Evolutionary conservation across 2,797 vertebrate genomes (phyloP), one percentile per base, ranked within the genome.

Genomic region (Okamejei kenojei): DNA sequence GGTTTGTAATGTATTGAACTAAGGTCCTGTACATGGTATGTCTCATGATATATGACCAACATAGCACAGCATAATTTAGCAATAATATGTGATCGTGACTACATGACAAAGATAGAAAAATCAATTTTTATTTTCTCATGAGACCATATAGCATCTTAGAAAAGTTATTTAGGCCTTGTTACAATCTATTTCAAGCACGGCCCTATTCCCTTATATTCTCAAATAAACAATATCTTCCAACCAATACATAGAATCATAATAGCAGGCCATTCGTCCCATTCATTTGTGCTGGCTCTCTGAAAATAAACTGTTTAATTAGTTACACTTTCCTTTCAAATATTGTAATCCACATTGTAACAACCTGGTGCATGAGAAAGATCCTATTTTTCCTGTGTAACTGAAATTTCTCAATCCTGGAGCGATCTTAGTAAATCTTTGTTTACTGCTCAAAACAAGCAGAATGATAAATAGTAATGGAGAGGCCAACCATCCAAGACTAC

Each of bases 1-100:
- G 63, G 84, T 88, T 68, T 68, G n/a, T 88, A 88, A 88, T 88
- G 84, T 68, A 68, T 88, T 88, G n/a, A 88, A 88, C 84, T 88
- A 17, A 88, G 61, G 29, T 32, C 63, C 84, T 68, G n/a, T 88
- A 29, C 32, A 88, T 19, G 8, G n/a, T 10, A 63, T 86, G 63
- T 65, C n/a, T 35, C 15, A 11, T 88, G 84, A 88, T 88, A 88
- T 88, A 88, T 88, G 61, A 88, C 84, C n/a, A 32, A 88, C 63
- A 88, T 88, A 88, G 84, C 63, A 68, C 84, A 88, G 63, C 32
- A 88, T 68, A 15, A 88, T 68, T 88, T 88, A 88, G 61, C 84
- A 68, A 88, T 88, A 68, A 88, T 88, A 35, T 68, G 61, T 35
- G 84, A 88, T 68, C 84, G 5, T 88, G 68, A 88, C 63, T 68